These are phyloP conservation scores for Ictalurus punctatus DNA, from an alignment of 2,113 vertebrate species.

Conservation along the genomic window DNA sequence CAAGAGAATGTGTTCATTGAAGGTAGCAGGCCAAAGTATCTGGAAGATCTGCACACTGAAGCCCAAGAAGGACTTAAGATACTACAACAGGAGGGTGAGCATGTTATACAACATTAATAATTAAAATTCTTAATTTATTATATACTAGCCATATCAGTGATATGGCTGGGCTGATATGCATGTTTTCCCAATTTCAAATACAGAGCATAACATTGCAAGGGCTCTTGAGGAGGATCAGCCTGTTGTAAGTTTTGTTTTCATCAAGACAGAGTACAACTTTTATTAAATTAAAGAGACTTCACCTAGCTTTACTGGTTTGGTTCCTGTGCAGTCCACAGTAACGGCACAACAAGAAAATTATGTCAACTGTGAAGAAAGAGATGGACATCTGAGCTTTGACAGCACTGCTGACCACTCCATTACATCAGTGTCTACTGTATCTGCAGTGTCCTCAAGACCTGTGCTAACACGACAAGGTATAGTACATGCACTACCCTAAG, in stretches of 20 bases:
- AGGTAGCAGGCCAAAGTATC: slow-evolving; percentile 80
- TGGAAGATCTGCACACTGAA: slow-evolving; percentile 91
- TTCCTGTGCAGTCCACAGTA: slow-evolving; percentile 68
- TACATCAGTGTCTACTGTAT: slow-evolving; percentile 54
- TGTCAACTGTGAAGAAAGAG: slow-evolving; percentile 73
- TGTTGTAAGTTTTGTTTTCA: slow-evolving; percentile 60
- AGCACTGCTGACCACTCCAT: slow-evolving; percentile 57
- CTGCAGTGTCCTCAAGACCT: slow-evolving; percentile 55
- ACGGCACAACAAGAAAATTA: slow-evolving; percentile 70
- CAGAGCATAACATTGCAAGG: slow-evolving; percentile 80
- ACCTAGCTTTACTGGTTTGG: not conserved
- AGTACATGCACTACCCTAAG: not conserved
- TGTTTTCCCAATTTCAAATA: slow-evolving; percentile 37
- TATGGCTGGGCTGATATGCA: not conserved
- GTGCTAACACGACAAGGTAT: slow-evolving; percentile 72
- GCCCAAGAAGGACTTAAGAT: slow-evolving; percentile 91
- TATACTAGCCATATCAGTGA: not conserved
- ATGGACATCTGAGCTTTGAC: slow-evolving; percentile 55
- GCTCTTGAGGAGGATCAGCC: slow-evolving; percentile 80
- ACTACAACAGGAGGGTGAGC: slow-evolving; percentile 85
- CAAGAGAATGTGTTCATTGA: slow-evolving; percentile 95
- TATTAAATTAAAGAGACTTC: not conserved
- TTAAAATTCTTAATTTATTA: not conserved
- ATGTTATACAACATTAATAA: not conserved
- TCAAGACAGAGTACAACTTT: not conserved